Conservation (phyloP, 2,113 vertebrate species). For the Corythornis madagascariensis region DNA sequence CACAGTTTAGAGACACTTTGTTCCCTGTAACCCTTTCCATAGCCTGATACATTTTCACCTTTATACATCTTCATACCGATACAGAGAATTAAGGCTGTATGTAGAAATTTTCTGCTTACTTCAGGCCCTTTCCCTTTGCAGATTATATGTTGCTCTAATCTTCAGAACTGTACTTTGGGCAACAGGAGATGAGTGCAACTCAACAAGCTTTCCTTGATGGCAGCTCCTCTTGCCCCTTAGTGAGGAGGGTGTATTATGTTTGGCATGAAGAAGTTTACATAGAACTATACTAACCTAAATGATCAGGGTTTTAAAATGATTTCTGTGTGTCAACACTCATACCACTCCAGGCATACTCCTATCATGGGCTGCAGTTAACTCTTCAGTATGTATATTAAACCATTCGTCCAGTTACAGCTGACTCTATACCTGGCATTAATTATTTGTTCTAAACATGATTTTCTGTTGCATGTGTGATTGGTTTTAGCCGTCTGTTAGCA, state of each 20-base stretch:
- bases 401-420: constrained; percentile 25
- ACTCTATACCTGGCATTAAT: constrained; percentile 32
- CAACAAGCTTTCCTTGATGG: not conserved
- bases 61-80: not conserved
- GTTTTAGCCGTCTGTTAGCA: constrained; percentile 4
- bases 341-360: not conserved
- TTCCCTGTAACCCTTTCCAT: not conserved
- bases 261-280: constrained; percentile 12
- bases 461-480: not conserved
- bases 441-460: constrained; percentile 43
- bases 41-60: not conserved
- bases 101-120: constrained; percentile 14
- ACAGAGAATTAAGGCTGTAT: not conserved
- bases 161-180: not conserved
- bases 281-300: constrained; percentile 19
- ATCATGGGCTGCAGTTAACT: constrained; percentile 46
- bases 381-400: constrained; percentile 35
- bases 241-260: constrained; percentile 15
- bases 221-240: not conserved
- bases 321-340: not conserved
- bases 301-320: no score
- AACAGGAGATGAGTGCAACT: not conserved
- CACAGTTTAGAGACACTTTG: not conserved
- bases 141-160: not conserved
- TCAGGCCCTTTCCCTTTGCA: constrained; percentile 11